Evolutionary conservation across 2,888 invertebrate species (phyloP).

Genomic region (Pollenia labialis): DNA sequence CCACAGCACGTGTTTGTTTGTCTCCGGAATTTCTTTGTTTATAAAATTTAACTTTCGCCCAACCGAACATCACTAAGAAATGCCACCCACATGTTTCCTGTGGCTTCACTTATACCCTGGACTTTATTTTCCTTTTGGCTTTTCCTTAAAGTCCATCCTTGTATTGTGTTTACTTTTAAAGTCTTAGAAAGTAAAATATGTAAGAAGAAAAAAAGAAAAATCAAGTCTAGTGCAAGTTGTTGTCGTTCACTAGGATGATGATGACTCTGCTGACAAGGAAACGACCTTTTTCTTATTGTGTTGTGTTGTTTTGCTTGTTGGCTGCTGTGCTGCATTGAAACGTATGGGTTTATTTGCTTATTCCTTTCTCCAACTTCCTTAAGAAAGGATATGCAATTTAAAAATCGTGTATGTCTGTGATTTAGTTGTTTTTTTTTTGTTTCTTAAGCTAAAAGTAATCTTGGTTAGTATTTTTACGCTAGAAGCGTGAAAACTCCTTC

Average conservation of each 20-base stretch:
- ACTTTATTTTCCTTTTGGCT: slow-evolving; percentile 23
- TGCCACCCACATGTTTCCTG: background rate
- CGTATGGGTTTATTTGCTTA: background rate
- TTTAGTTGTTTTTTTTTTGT: slow-evolving; percentile 25
- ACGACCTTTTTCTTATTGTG: slow-evolving; percentile 37
- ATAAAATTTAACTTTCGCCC: background rate
- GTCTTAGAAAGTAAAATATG: background rate
- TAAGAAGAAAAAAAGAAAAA: slow-evolving; percentile 14
- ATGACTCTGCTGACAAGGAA: slow-evolving; percentile 68
- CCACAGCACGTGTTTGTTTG: background rate
- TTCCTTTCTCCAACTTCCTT: slow-evolving; percentile 18
- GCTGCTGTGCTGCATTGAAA: slow-evolving; percentile 1
- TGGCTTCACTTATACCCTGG: background rate
- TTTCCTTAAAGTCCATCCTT: slow-evolving; percentile 58
- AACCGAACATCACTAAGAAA: no score
- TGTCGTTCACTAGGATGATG: slow-evolving; percentile 51
- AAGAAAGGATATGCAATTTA: slow-evolving; percentile 70
- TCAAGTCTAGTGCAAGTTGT: slow-evolving; percentile 27
- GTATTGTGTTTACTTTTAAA: slow-evolving; percentile 63
- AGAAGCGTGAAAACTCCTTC: slow-evolving; percentile 74
- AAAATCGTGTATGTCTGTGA: slow-evolving; percentile 28
- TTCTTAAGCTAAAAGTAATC: slow-evolving; percentile 45
- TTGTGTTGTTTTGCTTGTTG: slow-evolving; percentile 29
- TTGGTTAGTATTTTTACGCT: slow-evolving; percentile 68
- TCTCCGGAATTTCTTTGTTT: background rate